Evolutionary conservation across 2,797 vertebrate genomes (phyloP), one percentile per base, ranked within the genome.

Genomic region (Sphenodon punctatus): DNA sequence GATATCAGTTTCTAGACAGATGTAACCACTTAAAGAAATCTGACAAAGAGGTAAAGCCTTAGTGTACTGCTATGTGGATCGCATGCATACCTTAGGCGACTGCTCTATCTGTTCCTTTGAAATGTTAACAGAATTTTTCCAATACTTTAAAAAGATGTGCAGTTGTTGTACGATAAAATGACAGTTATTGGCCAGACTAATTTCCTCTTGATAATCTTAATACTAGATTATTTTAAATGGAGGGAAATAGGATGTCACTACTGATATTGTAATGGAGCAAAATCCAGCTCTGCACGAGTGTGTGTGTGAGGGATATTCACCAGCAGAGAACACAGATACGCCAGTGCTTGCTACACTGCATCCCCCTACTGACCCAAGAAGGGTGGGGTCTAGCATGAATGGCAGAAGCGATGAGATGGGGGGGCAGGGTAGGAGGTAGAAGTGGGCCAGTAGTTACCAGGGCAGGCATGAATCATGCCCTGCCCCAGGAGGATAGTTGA

Each of bases 11-110:
- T 90, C 95, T 99, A 61, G 98, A 99, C 80, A 95, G 99, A 91
- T 99, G 98, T 94, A 99, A 98, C 96, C 98, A 99, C 94, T 95
- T 99, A 59, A 98, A 98, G 92, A 98, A 96, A 90, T 98, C 96
- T 3, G 97, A 98, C 61, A 99, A 97, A 90, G 97, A 98, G 98
- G 98, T 99, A 95, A 86, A 78, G 68, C 13, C 32, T 11, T 0
- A 58, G 38, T 79, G 6, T 51, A 19, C 67, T 83, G 77, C 39
- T 48, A 36, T 65, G 20, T 12, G 19, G 39, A 49, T 11, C 66
- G 76, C 48, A 9, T 25, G 25, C 51, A n/a, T 36, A 20, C 7
- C 39, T 55, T 5, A 67, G 43, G 3, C 51, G 20, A 6, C 32
- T 10, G 23, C 51, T 51, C 70, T 19, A 68, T 58, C 6, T 7